Evolutionary conservation across 2,113 vertebrate genomes (phyloP).

Genomic region (Lampris megalopsis): DNA sequence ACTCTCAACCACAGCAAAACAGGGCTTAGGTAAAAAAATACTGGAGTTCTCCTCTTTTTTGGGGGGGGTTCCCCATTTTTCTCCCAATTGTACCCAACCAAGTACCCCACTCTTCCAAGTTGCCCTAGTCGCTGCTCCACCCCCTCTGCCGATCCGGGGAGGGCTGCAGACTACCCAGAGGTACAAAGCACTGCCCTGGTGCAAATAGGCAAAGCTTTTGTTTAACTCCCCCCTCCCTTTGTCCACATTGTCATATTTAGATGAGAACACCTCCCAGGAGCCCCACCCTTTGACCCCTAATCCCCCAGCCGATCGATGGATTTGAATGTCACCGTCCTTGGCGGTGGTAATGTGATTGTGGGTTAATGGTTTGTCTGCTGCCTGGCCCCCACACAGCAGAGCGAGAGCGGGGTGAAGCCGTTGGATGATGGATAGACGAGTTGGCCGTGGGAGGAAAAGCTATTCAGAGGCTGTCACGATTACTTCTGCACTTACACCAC

Average conservation of each 20-base stretch:
- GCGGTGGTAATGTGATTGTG: slow-evolving; percentile 74
- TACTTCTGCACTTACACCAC: slow-evolving; percentile 56
- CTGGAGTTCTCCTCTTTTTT: no score
- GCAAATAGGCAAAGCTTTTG: slow-evolving; percentile 30
- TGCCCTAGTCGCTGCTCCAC: no score
- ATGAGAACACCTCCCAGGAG: slow-evolving; percentile 58
- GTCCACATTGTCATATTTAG: slow-evolving; percentile 59
- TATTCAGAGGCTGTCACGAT: slow-evolving; percentile 70
- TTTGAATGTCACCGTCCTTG: slow-evolving; percentile 71
- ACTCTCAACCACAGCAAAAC: no score
- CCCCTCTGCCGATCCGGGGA: no score
- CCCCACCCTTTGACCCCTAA: slow-evolving; percentile 63
- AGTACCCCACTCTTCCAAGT: no score
- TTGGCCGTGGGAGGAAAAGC: slow-evolving; percentile 51
- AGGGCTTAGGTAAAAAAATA: no score
- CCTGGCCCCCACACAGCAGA: slow-evolving; percentile 54
- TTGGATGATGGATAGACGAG: slow-evolving; percentile 62
- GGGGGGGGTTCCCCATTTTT: no score
- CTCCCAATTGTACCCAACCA: no score
- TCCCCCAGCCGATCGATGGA: slow-evolving; percentile 58
- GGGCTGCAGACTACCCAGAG: neutral
- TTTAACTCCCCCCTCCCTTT: slow-evolving; percentile 57
- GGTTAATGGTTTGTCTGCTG: slow-evolving; percentile 72
- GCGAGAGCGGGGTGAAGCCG: slow-evolving; percentile 66
- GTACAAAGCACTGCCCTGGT: slow-evolving; percentile 1